phyloP scores from a whole-genome alignment of 2,113 vertebrate species.

The Sebastes fasciatus region DNA sequence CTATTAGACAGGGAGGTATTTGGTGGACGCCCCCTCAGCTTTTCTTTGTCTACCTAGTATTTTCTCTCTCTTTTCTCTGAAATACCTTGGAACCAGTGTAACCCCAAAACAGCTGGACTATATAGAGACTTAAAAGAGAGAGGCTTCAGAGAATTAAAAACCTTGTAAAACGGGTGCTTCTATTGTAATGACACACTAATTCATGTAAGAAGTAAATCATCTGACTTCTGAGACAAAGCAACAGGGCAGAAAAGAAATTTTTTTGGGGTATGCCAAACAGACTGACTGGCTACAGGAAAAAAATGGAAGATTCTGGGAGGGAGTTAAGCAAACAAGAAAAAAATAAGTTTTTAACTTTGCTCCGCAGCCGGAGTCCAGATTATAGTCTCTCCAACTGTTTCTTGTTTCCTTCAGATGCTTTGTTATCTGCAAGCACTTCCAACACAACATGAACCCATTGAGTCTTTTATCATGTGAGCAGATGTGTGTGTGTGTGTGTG shows the following conservation, averaged over 20 bases:
- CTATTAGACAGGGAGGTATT: conserved; percentile 61
- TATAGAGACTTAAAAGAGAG: neutral
- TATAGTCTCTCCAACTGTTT: neutral
- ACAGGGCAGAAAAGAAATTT: neutral
- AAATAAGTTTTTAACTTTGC: conserved; percentile 1
- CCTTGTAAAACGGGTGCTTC: neutral
- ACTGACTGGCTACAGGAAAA: neutral
- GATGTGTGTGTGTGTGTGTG: conserved; percentile 14
- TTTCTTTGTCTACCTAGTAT: conserved; percentile 74
- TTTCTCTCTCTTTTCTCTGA: conserved; percentile 40
- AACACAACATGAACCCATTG: conserved; percentile 2
- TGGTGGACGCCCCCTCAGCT: conserved; percentile 60
- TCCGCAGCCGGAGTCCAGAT: neutral
- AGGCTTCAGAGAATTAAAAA: no score
- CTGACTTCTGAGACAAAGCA: conserved; percentile 8
- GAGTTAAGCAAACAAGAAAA: neutral
- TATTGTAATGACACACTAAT: neutral
- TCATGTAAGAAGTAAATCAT: neutral
- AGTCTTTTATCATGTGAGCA: neutral
- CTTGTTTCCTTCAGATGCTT: conserved; percentile 6
- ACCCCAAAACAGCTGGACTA: neutral
- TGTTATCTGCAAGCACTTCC: conserved; percentile 21
- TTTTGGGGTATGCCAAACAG: neutral
- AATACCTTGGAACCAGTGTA: conserved; percentile 6
- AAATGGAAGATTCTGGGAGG: neutral